phyloP scores from a whole-genome alignment of 2,888 invertebrate species.

The Torymus tubicola region DNA sequence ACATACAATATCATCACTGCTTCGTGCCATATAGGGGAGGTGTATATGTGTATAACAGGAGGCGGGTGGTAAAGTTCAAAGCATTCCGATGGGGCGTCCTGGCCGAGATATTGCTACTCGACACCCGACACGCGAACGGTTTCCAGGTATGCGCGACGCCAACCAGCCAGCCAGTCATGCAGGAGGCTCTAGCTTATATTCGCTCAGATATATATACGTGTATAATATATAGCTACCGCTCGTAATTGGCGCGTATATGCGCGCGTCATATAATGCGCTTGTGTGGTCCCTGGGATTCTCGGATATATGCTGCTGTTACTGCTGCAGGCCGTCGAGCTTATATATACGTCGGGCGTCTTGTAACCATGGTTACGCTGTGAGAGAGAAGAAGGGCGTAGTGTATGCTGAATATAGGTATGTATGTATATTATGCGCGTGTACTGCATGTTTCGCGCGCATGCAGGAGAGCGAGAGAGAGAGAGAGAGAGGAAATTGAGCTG shows the following conservation, averaged over 20 bases:
- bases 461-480: no score
- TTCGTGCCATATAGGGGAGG: no score
- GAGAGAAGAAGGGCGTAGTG: not conserved
- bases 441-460: not conserved
- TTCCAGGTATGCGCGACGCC: no score
- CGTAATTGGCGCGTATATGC: slow-evolving; percentile 14
- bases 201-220: no score
- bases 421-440: no score
- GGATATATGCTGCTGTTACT: not conserved
- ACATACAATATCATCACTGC: no score
- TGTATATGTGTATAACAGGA: no score
- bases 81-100: slow-evolving; percentile 72
- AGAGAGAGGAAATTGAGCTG: slow-evolving; percentile 9
- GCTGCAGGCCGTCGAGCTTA: not conserved
- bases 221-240: no score
- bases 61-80: slow-evolving; percentile 66
- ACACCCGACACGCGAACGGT: slow-evolving; percentile 61
- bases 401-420: no score
- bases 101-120: slow-evolving; percentile 74
- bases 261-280: not conserved
- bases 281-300: not conserved
- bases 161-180: no score
- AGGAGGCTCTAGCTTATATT: no score
- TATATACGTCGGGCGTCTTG: slow-evolving; percentile 18
- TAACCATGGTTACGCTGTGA: slow-evolving; percentile 10